phyloP scores from a whole-genome alignment of 2,888 invertebrate species.

The Cremastinae sp. region DNA sequence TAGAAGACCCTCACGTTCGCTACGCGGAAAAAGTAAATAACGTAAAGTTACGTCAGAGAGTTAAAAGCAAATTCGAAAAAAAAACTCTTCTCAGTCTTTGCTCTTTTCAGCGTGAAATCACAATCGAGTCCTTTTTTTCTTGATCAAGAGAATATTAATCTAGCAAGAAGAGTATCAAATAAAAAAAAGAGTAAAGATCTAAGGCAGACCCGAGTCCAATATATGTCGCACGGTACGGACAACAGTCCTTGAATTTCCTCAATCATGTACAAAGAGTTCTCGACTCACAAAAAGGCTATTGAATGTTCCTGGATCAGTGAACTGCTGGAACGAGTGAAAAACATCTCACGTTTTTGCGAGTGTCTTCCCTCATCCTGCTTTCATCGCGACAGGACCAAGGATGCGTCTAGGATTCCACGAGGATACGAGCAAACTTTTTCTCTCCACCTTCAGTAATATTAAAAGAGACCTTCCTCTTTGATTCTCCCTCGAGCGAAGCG shows the following conservation, averaged over 20 bases:
- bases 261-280: conserved; percentile 22
- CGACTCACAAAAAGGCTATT: conserved; percentile 49
- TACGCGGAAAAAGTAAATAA: conserved; percentile 3
- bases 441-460: conserved; percentile 50
- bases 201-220: too few relatives aligned
- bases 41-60: neutral
- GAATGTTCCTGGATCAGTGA: conserved; percentile 34
- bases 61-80: conserved; percentile 39
- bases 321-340: conserved; percentile 37
- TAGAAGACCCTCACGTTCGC: neutral
- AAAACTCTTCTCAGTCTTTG: conserved; percentile 24
- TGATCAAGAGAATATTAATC: conserved; percentile 17
- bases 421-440: conserved; percentile 6
- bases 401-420: conserved; percentile 44
- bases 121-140: conserved; percentile 16
- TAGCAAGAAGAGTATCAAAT: conserved; percentile 3
- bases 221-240: too few relatives aligned
- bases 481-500: conserved; percentile 57
- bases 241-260: too few relatives aligned
- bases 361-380: conserved; percentile 12
- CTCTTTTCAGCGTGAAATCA: conserved; percentile 50
- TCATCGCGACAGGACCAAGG: conserved; percentile 31
- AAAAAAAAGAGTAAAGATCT: too few relatives aligned
- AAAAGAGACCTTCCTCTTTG: conserved; percentile 62
- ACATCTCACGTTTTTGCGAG: conserved; percentile 31